Evolutionary conservation across 2,113 vertebrate species (phyloP), one percentile per base, ranked within the genome.

Genomic region (Ageneiosus marmoratus): DNA sequence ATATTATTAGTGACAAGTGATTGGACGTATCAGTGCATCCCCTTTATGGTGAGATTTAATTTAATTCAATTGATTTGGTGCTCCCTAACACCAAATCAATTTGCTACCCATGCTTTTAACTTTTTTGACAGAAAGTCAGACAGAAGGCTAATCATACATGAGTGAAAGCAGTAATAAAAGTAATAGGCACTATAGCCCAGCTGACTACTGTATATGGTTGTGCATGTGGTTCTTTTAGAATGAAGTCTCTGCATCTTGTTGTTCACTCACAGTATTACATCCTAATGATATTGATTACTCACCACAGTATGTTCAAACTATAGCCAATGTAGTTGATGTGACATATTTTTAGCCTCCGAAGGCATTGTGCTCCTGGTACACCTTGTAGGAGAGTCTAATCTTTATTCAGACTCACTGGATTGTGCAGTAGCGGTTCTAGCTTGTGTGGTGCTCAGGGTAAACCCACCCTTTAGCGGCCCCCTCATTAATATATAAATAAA

Each of bases 341-440:
- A 63, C 56, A 56, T 74, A n/a, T n/a, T n/a, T n/a, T n/a, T n/a
- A 79, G 15, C 46, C 67, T 75, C 76, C 10, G 50, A 50, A 11
- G 37, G 24, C 63, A 58, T 46, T 79, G 63, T 83, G 82, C 29
- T 55, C 75, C 29, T 41, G 53, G 51, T 62, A 44, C 46, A 73
- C 77, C 65, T 67, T 60, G 75, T 77, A 58, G 63, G 48, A 15
- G 56, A 15, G n/a, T 37, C 44, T 72, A 58, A 51, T 79, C 27
- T 81, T 41, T 67, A 58, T 81, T 86, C 63, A 69, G 20, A 83
- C 12, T 70, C 73, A 84, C 50, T 85, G 86, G 81, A 20, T 85
- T 87, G 46, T 81, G 37, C 80, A 65, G 85, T 83, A 75, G 48
- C 12, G 10, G 12, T 50, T 50, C 12, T 41, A 41, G 37, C 37